These are phyloP conservation scores for Cacatua alba DNA, from an alignment of 2,113 vertebrate genomes.

Conservation along the genomic window DNA sequence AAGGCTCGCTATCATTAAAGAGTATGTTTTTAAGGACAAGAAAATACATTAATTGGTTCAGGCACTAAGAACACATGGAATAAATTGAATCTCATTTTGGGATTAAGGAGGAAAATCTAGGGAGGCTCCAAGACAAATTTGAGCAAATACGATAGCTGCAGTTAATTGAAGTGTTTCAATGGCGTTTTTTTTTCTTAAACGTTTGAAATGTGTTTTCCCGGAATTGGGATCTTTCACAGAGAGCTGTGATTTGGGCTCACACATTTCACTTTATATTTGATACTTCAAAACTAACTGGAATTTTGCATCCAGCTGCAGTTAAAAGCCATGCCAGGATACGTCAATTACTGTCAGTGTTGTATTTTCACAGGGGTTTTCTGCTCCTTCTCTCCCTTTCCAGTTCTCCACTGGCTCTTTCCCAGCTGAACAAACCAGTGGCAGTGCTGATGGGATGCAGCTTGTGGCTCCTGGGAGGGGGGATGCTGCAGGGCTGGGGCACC, in stretches of 20 bases:
- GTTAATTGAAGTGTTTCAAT: background rate
- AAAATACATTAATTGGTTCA: background rate
- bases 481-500: background rate
- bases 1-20: background rate
- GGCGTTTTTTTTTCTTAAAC: background rate
- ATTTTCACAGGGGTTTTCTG: background rate
- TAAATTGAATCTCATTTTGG: background rate
- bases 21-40: background rate
- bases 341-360: background rate
- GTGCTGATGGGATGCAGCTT: background rate
- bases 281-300: background rate
- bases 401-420: background rate
- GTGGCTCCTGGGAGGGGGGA: background rate
- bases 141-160: background rate
- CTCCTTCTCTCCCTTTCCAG: accelerated
- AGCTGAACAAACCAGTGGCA: too few species aligned
- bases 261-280: background rate
- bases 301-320: background rate
- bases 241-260: background rate
- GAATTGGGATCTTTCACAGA: background rate
- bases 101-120: background rate
- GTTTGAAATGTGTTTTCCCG: background rate
- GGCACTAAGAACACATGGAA: background rate
- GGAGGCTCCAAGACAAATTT: background rate
- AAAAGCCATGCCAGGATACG: background rate